Conservation (phyloP, 2,113 vertebrate genomes). For the Silurus glanis region DNA sequence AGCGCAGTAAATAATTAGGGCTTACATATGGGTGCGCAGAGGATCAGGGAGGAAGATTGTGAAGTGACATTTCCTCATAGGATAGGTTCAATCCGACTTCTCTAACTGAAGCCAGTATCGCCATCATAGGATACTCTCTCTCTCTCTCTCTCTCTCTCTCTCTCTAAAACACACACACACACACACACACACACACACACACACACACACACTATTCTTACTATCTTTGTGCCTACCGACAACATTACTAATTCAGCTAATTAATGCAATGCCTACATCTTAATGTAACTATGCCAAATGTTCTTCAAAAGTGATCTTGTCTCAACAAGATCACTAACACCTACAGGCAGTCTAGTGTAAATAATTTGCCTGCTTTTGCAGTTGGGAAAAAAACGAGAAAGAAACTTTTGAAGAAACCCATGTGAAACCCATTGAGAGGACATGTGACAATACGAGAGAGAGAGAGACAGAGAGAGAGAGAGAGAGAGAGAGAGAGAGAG, state of each 20-base stretch:
- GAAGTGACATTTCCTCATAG: conserved; percentile 33
- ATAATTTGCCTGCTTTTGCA: neutral
- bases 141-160: neutral
- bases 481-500: too few species aligned
- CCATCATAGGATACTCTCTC: conserved; percentile 4
- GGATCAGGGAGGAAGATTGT: neutral
- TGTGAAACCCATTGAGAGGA: neutral
- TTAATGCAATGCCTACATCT: neutral
- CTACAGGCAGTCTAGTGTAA: neutral
- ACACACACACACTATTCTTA: neutral
- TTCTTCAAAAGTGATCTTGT: neutral
- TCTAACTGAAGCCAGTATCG: conserved; percentile 20
- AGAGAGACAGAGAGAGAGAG: too few species aligned
- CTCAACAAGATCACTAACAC: neutral
- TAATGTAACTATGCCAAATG: neutral
- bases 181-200: conserved; percentile 8
- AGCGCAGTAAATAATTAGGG: conserved; percentile 67
- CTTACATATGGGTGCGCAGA: conserved; percentile 57
- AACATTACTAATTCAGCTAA: neutral
- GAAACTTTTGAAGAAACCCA: neutral
- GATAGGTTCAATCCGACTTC: conserved; percentile 36
- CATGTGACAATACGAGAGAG: neutral
- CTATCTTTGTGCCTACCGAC: neutral
- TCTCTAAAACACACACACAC: conserved; percentile 1
- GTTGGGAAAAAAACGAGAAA: neutral